Percentiles rank a stretch among this genome's conserved stretches.
Evolutionary conservation across 2,888 invertebrate genomes (phyloP).

Genomic region (Cephus spinipes): DNA sequence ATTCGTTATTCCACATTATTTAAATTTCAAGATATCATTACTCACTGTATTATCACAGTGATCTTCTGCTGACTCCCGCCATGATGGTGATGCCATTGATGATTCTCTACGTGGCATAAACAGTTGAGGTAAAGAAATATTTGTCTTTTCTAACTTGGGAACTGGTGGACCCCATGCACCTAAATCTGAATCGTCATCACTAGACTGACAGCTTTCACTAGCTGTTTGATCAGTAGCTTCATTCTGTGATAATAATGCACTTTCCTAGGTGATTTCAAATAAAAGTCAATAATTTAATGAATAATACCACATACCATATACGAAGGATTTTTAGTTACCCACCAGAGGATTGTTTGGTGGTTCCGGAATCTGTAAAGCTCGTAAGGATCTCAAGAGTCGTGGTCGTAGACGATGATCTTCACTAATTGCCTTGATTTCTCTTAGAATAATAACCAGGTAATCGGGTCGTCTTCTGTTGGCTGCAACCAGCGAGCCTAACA

Average conservation of each 20-base stretch:
- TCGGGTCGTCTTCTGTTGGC: slow-evolving; percentile 49
- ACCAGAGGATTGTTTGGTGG: slow-evolving; percentile 50
- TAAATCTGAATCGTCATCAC: slow-evolving; percentile 56
- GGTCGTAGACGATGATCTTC: slow-evolving; percentile 53
- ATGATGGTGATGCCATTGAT: slow-evolving; percentile 28
- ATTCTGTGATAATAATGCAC: slow-evolving; percentile 37
- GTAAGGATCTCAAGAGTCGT: slow-evolving; percentile 46
- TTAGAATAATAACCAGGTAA: slow-evolving; percentile 51
- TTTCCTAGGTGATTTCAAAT: neutral
- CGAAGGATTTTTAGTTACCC: slow-evolving; percentile 11
- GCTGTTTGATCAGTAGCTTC: slow-evolving; percentile 54
- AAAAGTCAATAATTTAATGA: slow-evolving; percentile 6
- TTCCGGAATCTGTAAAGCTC: slow-evolving; percentile 48
- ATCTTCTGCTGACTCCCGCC: slow-evolving; percentile 34
- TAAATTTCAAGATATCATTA: slow-evolving; percentile 2
- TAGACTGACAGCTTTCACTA: slow-evolving; percentile 58
- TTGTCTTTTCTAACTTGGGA: slow-evolving; percentile 38
- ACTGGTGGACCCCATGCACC: slow-evolving; percentile 40
- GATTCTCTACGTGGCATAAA: slow-evolving; percentile 28
- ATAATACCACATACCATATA: neutral
- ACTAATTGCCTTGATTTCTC: slow-evolving; percentile 53
- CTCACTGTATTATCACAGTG: slow-evolving; percentile 34
- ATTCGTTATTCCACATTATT: neutral
- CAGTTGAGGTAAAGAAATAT: slow-evolving; percentile 36
- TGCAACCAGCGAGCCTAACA: slow-evolving; percentile 46